Conservation (phyloP, 2,113 vertebrate genomes). For the Psophia crepitans region DNA sequence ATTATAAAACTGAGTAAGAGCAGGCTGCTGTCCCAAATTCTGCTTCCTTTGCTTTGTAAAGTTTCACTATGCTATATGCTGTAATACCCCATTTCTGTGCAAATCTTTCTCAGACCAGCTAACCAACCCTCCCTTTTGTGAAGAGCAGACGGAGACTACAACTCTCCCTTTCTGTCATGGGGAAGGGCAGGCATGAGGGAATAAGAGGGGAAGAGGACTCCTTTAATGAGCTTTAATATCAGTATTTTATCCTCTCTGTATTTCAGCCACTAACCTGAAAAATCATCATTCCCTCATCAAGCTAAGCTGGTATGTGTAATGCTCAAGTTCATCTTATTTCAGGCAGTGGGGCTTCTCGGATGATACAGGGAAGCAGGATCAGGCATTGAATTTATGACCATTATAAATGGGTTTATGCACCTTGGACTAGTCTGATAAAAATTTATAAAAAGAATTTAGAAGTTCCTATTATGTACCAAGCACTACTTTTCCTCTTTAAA, state of each 20-base stretch:
- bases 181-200: not conserved
- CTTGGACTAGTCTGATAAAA: not conserved
- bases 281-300: not conserved
- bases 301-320: not conserved
- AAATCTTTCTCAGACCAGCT: not conserved
- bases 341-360: not conserved
- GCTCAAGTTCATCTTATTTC: not conserved
- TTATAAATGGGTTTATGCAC: not conserved
- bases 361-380: not conserved
- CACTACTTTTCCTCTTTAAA: not conserved
- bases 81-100: rapidly evolving
- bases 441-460: not conserved
- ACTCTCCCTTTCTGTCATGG: not conserved
- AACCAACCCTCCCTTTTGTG: rapidly evolving
- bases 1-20: not conserved
- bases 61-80: not conserved
- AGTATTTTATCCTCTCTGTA: not conserved
- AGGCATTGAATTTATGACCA: not conserved
- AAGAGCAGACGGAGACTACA: rapidly evolving
- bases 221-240: not conserved
- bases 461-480: not conserved
- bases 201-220: not conserved
- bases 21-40: not conserved
- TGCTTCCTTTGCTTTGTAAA: not conserved
- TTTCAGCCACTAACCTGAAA: not conserved